These are phyloP conservation scores for Centroberyx gerrardi DNA, from an alignment of 2,797 vertebrate species.

Conservation along the genomic window DNA sequence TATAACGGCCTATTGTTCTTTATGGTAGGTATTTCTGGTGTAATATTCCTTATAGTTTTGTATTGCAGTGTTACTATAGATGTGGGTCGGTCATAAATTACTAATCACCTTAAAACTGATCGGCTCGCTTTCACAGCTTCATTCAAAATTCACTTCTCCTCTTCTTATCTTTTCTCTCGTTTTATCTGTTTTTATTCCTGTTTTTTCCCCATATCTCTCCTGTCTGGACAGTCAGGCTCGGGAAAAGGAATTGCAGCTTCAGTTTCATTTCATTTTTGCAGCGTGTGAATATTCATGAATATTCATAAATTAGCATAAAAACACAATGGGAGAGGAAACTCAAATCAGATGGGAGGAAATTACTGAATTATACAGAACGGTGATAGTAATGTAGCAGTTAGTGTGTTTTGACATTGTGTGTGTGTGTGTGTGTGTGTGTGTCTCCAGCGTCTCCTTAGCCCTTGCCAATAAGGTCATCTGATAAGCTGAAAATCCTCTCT, in stretches of 20 bases:
- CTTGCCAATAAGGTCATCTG: conserved; percentile 71
- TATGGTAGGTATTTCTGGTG: too few species aligned
- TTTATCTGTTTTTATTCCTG: neutral
- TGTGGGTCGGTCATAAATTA: too few species aligned
- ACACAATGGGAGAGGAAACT: neutral
- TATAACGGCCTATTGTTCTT: too few species aligned
- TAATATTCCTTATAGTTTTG: too few species aligned
- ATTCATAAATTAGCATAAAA: neutral
- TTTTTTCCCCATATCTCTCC: neutral
- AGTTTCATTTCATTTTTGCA: too few species aligned
- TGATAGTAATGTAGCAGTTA: conserved; percentile 16
- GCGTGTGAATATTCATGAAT: neutral
- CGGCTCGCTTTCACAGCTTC: too few species aligned
- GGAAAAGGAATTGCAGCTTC: too few species aligned
- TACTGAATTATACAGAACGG: conserved; percentile 21
- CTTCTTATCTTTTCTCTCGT: neutral
- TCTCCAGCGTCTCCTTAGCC: conserved; percentile 12
- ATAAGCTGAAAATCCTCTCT: conserved; percentile 73
- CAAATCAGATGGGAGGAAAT: conserved; percentile 10
- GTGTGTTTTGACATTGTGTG: neutral
- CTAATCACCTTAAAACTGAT: too few species aligned
- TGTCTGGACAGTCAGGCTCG: too few species aligned
- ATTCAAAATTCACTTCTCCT: too few species aligned
- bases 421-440: neutral
- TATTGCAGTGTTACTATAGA: too few species aligned